These are phyloP conservation scores for Oscheius sp. DNA, from an alignment of 2,888 invertebrate species.

Conservation along the genomic window DNA sequence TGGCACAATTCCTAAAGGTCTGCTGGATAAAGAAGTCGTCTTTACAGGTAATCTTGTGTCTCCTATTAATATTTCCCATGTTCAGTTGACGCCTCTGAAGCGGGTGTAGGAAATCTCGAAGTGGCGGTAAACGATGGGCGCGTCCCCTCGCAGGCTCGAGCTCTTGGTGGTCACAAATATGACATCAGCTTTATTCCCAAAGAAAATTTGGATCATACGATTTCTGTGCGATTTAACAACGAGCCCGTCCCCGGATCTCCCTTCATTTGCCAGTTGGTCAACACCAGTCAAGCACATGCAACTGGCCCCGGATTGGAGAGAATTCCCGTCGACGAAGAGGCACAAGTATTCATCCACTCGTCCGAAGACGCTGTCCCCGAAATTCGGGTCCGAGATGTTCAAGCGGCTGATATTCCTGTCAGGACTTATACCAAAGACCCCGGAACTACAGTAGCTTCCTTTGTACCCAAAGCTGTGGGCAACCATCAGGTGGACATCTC, in stretches of 20 bases:
- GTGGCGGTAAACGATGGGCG: slow-evolving; percentile 97
- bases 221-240: slow-evolving; percentile 73
- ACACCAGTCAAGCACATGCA: slow-evolving; percentile 80
- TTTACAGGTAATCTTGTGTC: slow-evolving; percentile 78
- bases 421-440: slow-evolving; percentile 55
- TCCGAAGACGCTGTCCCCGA: slow-evolving; percentile 42
- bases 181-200: slow-evolving; percentile 73
- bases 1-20: slow-evolving; percentile 84
- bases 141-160: slow-evolving; percentile 94
- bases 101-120: slow-evolving; percentile 97
- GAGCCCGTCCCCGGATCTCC: slow-evolving; percentile 86
- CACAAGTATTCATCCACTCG: slow-evolving; percentile 75
- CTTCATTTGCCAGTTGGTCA: slow-evolving; percentile 88
- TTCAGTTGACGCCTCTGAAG: slow-evolving; percentile 90
- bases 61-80: not conserved
- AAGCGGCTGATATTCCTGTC: slow-evolving; percentile 61
- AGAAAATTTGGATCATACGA: slow-evolving; percentile 68
- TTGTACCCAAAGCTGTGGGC: slow-evolving; percentile 84
- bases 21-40: slow-evolving; percentile 90
- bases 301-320: slow-evolving; percentile 81
- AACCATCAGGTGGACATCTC: slow-evolving; percentile 67
- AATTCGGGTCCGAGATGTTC: slow-evolving; percentile 63
- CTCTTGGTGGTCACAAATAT: slow-evolving; percentile 83
- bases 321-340: slow-evolving; percentile 80
- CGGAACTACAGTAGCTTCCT: slow-evolving; percentile 78